Base-by-base conservation (phyloP, 2,797 vertebrate genomes). In the Lagorchestes hirsutus region DNA sequence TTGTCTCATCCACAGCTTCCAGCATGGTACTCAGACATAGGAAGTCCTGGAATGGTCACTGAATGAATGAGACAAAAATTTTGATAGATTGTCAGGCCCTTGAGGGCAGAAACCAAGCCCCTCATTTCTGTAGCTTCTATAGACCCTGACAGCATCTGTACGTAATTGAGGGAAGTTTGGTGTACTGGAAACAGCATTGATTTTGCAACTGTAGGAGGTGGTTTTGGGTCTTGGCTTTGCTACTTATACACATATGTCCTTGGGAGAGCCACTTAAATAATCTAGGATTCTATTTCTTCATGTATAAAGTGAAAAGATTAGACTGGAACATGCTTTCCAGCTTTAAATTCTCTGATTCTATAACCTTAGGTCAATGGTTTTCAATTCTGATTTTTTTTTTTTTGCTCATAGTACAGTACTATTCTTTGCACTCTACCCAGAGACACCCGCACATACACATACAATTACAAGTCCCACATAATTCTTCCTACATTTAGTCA, bases 201-300 rank as follows among this genome's bases (percentile, higher is more conserved):
- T 12, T 54, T 46, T 46, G 74, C 29, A 31, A 29, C 31, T 13
- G 12, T 3, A 59, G 3, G 29, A 59, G 29, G 29, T 34, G 59
- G 8, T 24, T 54, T 50, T n/a, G 82, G 24, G 92, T 92, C 74
- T 22, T 40, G 28, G 29, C 28, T 90, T 82, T 92, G 56, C 31
- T 24, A 52, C 52, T 90, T 91, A 29, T 34, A 74, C 22, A 5
- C 56, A 57, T 28, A 3, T 87, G 27, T 87, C 94, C 74, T 94
- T 54, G 18, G 13, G 18, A 27, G 56, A 54, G 54, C 27, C 54
- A 22, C 82, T 93, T 0, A 93, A 40, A 34, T 12, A 62, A 55
- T 97, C n/a, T 54, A 54, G 92, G 93, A 87, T 57, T 52, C 56
- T 55, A 59, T 95, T 92, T 93, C 16, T n/a, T 95, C 40, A 90